phyloP scores from a whole-genome alignment of 2,888 invertebrate species.

The Synergus gifuensis region DNA sequence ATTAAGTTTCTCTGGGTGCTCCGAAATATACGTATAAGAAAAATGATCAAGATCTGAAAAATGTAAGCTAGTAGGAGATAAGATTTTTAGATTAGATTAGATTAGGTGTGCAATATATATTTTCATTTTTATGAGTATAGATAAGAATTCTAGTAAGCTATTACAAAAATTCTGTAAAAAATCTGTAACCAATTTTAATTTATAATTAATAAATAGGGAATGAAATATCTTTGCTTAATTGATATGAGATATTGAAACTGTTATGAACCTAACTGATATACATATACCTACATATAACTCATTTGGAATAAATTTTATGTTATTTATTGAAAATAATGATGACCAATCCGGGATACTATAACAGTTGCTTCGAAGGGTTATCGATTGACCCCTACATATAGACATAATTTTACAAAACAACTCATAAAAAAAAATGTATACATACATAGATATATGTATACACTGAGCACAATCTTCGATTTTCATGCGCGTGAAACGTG shows the following conservation, averaged over 20 bases:
- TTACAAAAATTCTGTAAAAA: no score
- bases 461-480: slow-evolving; percentile 56
- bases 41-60: not conserved
- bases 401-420: slow-evolving; percentile 57
- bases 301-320: no score
- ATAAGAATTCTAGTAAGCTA: no score
- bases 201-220: no score
- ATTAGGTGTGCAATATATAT: not conserved
- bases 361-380: slow-evolving; percentile 54
- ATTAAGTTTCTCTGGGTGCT: not conserved
- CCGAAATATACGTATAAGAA: not conserved
- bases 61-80: not conserved
- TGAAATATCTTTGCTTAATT: no score
- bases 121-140: not conserved
- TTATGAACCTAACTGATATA: no score
- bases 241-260: no score
- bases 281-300: no score
- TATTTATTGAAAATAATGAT: no score
- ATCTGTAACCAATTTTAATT: no score
- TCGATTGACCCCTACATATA: slow-evolving; percentile 60
- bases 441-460: not conserved
- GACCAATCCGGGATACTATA: no score
- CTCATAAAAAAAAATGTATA: not conserved
- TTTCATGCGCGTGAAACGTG: slow-evolving; percentile 62
- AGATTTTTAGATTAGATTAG: not conserved